Conservation (phyloP, 2,113 vertebrate genomes). For the Urocynchramus pylzowi region DNA sequence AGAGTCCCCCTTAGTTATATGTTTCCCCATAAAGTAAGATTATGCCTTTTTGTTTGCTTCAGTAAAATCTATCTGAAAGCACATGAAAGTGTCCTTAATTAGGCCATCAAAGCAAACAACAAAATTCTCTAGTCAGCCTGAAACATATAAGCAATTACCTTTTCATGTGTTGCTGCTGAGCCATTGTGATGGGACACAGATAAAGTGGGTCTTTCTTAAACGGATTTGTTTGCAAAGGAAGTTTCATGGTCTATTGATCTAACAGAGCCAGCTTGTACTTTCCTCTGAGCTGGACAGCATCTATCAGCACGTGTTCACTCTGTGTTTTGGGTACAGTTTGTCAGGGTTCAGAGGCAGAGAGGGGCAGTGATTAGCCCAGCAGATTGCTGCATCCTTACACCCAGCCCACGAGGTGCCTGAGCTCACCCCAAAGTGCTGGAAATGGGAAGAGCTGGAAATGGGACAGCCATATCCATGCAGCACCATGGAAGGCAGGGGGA, state of each 20-base stretch:
- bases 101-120: background rate
- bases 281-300: background rate
- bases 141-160: background rate
- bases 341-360: background rate
- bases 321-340: background rate
- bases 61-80: background rate
- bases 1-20: background rate
- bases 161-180: background rate
- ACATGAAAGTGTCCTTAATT: background rate
- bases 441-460: background rate
- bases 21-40: background rate
- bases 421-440: fast-evolving
- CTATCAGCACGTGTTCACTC: fast-evolving
- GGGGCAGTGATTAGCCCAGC: background rate
- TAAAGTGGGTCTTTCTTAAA: background rate
- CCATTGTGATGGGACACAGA: fast-evolving
- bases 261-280: background rate
- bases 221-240: background rate
- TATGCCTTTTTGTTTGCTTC: background rate
- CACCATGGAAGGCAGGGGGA: fast-evolving
- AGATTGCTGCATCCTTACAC: background rate
- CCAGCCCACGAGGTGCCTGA: background rate
- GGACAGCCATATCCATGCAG: background rate
- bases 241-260: background rate
- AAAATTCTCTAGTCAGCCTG: background rate